Percentiles rank a stretch among this genome's conserved stretches.
These are phyloP conservation scores for Oreochromis tanganicae DNA, from an alignment of 2,113 vertebrate species.

Conservation along the genomic window DNA sequence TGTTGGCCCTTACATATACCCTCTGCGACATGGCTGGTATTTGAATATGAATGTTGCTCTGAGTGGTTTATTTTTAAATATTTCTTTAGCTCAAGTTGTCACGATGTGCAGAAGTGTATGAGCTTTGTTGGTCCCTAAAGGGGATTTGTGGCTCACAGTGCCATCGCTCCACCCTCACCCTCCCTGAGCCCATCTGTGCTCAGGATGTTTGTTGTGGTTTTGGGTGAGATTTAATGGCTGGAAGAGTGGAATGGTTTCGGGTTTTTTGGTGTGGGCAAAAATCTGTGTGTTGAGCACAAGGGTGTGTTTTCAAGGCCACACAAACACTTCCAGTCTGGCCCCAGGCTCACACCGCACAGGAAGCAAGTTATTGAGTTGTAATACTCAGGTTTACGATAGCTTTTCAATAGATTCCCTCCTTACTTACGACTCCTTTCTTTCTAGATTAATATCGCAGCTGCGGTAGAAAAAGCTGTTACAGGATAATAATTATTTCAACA, in stretches of 20 bases:
- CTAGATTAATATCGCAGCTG: background rate
- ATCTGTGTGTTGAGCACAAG: conserved; percentile 8
- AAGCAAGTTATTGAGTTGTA: background rate
- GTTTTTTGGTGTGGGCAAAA: background rate
- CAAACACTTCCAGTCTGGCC: conserved; percentile 19
- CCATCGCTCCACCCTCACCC: background rate
- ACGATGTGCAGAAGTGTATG: background rate
- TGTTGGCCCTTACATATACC: background rate
- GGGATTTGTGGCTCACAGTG: background rate
- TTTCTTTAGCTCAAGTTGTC: background rate
- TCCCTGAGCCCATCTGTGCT: conserved; percentile 19
- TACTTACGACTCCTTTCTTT: background rate
- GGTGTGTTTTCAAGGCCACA: conserved; percentile 31
- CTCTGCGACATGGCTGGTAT: background rate
- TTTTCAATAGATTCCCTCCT: background rate
- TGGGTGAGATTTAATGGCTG: conserved; percentile 21
- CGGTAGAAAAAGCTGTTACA: background rate
- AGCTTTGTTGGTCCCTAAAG: background rate
- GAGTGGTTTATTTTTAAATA: conserved; percentile 12
- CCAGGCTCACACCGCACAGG: background rate
- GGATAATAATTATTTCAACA: background rate
- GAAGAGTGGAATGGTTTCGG: conserved; percentile 17
- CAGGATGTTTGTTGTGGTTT: conserved; percentile 38
- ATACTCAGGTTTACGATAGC: background rate
- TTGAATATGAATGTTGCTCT: conserved; percentile 31